Conservation (phyloP, 1,140 invertebrate species). For the Bombus sibiricus region DNA sequence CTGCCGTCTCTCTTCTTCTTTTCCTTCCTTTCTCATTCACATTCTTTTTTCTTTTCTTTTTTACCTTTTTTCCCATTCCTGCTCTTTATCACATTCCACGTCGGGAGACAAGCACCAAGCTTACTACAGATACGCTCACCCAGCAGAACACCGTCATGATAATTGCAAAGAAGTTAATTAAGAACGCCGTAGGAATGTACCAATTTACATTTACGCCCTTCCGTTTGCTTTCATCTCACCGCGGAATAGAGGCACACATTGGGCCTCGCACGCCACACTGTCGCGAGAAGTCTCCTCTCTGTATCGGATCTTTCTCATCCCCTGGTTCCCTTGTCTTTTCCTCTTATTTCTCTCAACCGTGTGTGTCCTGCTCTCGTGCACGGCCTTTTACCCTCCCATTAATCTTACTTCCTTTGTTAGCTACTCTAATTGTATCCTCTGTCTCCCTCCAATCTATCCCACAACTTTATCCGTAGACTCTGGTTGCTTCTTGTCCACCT, state of each 20-base stretch:
- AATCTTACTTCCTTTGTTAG: conserved; percentile 37
- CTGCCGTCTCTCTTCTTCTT: not conserved
- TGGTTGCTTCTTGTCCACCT: not conserved
- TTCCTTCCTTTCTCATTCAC: not conserved
- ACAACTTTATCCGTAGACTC: not conserved
- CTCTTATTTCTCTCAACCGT: not conserved
- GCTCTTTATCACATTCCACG: not conserved
- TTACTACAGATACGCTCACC: conserved; percentile 36
- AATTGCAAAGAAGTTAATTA: conserved; percentile 74
- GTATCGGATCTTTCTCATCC: conserved; percentile 23
- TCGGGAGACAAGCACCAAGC: conserved; percentile 24
- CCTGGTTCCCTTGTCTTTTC: not conserved
- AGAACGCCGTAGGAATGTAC: conserved; percentile 63
- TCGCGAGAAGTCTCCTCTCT: conserved; percentile 4
- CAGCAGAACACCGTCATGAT: conserved; percentile 57
- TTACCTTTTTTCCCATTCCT: not conserved
- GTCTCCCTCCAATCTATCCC: not conserved
- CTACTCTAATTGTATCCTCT: conserved; percentile 18
- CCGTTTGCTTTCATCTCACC: conserved; percentile 57
- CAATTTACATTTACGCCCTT: conserved; percentile 70
- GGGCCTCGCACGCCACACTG: not conserved
- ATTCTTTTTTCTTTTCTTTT: conserved; percentile 31
- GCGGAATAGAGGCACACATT: conserved; percentile 24
- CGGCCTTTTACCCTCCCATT: conserved; percentile 18
- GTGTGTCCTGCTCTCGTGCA: not conserved